phyloP scores from a whole-genome alignment of 2,888 invertebrate genomes.

The Neuroscelio doddi region DNA sequence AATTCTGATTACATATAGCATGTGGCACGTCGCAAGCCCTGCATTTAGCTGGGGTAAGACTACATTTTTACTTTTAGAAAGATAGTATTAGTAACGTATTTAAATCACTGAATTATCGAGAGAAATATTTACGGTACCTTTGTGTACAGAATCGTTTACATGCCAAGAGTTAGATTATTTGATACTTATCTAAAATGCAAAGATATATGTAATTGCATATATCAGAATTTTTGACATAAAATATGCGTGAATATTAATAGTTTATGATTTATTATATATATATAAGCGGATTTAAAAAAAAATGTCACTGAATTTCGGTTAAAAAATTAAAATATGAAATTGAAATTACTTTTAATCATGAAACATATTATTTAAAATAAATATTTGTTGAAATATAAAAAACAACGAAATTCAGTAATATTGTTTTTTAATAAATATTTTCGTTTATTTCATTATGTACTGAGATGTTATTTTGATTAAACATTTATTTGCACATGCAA shows the following conservation, averaged over 20 bases:
- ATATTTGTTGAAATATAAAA: no score
- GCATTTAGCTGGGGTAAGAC: neutral
- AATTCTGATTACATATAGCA: constrained; percentile 23
- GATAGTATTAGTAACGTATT: constrained; percentile 2
- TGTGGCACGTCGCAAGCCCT: neutral
- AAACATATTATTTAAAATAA: no score
- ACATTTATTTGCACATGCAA: constrained; percentile 32
- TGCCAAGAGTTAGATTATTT: neutral
- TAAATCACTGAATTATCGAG: neutral
- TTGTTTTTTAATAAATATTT: no score
- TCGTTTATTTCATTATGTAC: neutral
- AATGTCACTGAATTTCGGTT: neutral
- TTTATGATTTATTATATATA: constrained; percentile 7
- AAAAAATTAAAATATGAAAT: neutral
- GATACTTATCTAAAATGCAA: neutral
- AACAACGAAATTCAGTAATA: no score
- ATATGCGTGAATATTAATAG: constrained; percentile 7
- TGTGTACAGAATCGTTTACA: neutral
- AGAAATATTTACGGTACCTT: neutral
- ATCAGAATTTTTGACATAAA: constrained; percentile 31
- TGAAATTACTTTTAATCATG: no score
- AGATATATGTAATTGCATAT: neutral
- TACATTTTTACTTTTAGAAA: neutral
- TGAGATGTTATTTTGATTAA: constrained; percentile 6
- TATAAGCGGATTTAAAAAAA: neutral